Conservation (phyloP, 2,888 invertebrate species). For the Blera fallax region DNA sequence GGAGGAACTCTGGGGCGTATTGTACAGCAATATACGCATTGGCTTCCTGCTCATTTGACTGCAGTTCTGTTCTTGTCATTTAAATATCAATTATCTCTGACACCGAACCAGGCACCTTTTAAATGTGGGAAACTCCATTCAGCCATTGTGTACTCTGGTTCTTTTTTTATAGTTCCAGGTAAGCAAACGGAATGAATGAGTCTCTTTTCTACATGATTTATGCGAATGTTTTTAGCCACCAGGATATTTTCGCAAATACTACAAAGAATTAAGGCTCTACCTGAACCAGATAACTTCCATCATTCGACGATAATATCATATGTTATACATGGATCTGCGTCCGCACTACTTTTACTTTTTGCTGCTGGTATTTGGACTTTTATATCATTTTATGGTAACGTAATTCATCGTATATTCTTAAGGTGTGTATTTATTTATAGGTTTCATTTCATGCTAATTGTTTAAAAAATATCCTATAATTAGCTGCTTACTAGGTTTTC, state of each 20-base stretch:
- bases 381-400: constrained; percentile 87
- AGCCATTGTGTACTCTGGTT: constrained; percentile 84
- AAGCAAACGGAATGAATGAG: not conserved
- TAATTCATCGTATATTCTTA: constrained; percentile 86
- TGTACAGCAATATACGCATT: constrained; percentile 85
- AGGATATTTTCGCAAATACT: constrained; percentile 74
- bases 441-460: too few relatives aligned
- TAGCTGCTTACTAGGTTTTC: too few relatives aligned
- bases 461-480: too few relatives aligned
- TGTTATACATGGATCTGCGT: constrained; percentile 85
- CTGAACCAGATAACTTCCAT: constrained; percentile 74
- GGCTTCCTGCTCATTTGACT: constrained; percentile 86
- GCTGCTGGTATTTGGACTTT: constrained; percentile 83
- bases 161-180: constrained; percentile 80
- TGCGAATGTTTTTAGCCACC: constrained; percentile 62
- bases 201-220: not conserved
- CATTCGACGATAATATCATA: constrained; percentile 83
- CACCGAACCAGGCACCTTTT: constrained; percentile 77
- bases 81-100: constrained; percentile 82
- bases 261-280: constrained; percentile 63
- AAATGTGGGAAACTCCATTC: constrained; percentile 83
- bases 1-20: constrained; percentile 85
- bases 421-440: constrained; percentile 81
- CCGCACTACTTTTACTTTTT: constrained; percentile 84
- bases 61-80: constrained; percentile 86